These are phyloP conservation scores for Drosophila virilis DNA, from an alignment of 1,140 invertebrate species.

Conservation along the genomic window DNA sequence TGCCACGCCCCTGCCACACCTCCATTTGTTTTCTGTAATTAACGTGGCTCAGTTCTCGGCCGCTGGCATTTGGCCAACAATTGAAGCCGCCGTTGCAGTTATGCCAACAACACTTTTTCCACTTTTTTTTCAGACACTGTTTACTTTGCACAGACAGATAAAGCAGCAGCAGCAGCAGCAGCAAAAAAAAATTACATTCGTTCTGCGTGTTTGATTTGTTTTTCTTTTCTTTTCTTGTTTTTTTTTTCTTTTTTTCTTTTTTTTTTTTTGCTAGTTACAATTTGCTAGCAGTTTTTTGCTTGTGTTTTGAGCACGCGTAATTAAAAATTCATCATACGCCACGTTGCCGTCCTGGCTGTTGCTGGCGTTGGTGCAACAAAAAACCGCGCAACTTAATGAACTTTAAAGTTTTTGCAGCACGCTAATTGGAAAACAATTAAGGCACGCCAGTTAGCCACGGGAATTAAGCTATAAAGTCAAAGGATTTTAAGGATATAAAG, in stretches of 20 bases:
- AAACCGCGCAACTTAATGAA: conserved; percentile 61
- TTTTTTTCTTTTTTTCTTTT: background rate
- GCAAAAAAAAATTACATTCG: conserved; percentile 30
- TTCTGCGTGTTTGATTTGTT: conserved; percentile 25
- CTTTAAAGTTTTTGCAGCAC: conserved; percentile 64
- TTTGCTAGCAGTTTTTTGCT: conserved; percentile 52
- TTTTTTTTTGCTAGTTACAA: conserved; percentile 44
- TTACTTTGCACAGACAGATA: conserved; percentile 23
- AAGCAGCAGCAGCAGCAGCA: conserved; percentile 16
- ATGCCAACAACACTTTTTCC: conserved; percentile 36
- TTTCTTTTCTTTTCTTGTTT: background rate
- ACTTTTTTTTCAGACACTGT: conserved; percentile 27
- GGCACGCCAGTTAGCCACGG: conserved; percentile 35
- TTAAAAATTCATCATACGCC: conserved; percentile 82
- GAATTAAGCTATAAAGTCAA: conserved; percentile 49
- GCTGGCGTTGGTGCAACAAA: conserved; percentile 25
- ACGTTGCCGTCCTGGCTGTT: conserved; percentile 33
- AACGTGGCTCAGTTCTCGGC: conserved; percentile 45
- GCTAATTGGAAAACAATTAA: conserved; percentile 77
- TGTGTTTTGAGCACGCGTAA: conserved; percentile 58
- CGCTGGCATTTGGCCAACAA: conserved; percentile 41
- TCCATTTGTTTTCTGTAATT: conserved; percentile 52
- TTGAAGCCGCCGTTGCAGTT: conserved; percentile 42
- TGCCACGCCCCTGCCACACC: background rate
- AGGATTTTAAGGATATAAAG: conserved; percentile 24